Percentiles rank a stretch among this genome's conserved stretches.
Conservation (phyloP, 2,797 vertebrate genomes). For the Corythornis leucogaster region DNA sequence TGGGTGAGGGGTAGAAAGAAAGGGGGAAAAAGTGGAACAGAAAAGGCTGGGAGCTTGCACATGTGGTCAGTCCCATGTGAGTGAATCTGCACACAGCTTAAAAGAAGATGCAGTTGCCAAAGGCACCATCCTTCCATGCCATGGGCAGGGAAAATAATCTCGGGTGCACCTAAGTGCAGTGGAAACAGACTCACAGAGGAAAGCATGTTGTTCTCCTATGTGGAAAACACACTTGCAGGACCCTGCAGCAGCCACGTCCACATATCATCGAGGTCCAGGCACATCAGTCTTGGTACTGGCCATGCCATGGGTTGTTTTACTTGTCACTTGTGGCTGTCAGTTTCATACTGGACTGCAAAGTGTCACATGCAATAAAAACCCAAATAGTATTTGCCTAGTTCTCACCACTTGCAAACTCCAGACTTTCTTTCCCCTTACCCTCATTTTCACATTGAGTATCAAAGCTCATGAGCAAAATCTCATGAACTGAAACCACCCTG, state of each 20-base stretch:
- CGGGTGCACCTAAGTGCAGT: neutral
- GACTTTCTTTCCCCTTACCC: neutral
- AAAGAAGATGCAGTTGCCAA: neutral
- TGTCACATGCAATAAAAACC: neutral
- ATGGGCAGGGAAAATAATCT: neutral
- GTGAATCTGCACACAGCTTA: neutral
- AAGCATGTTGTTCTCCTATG: rapidly evolving
- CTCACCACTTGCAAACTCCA: neutral
- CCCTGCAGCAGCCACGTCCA: neutral
- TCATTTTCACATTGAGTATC: neutral
- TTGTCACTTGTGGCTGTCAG: neutral
- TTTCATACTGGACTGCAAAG: neutral
- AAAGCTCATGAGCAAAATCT: neutral
- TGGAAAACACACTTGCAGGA: neutral
- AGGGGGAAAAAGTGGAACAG: neutral
- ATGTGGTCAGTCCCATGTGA: neutral
- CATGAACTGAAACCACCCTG: neutral
- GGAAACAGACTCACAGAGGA: neutral
- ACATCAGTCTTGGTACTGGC: rapidly evolving
- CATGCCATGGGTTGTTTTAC: neutral
- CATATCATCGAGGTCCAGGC: rapidly evolving
- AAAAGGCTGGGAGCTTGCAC: neutral
- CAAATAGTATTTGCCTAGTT: neutral
- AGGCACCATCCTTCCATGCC: neutral
- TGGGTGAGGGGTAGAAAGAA: neutral